Evolutionary conservation across 2,113 vertebrate genomes (phyloP), one percentile per base, ranked within the genome.

Genomic region (Maccullochella peelii): DNA sequence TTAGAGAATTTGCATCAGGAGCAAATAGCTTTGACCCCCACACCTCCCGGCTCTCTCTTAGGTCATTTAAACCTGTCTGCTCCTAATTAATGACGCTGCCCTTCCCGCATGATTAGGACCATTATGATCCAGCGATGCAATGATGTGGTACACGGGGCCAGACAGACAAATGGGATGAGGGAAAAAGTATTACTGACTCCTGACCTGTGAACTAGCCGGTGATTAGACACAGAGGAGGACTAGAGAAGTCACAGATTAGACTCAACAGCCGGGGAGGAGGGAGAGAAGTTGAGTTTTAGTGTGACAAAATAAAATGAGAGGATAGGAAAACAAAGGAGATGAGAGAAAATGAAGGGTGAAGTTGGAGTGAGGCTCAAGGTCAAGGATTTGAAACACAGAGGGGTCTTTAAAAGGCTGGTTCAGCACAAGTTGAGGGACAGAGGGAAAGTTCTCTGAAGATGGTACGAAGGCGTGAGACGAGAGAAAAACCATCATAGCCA

Each of bases 311-410:
- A 36, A 62, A 49, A 59, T 10, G 20, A 58, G 27, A 20, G 11
- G 27, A 12, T 1, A 58, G 1, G 10, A 47, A 21, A 79, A 54
- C 2, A 54, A 14, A 59, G 4, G 23, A 47, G 50, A 62, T 5
- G 42, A 21, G 40, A 57, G 15, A 25, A 38, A 59, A 77, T 38
- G 70, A 70, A 74, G 71, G 61, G 69, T 54, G 58, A 67, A 33
- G 73, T 16, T 68, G 2, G 55, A 79, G 82, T 88, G 77, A 88
- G 59, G 30, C 30, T 90, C 88, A 93, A 92, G 91, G 91, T 93
- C 89, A 87, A 82, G 33, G 47, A 47, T 61, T 23, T 16, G 18
- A 40, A 42, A 61, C 21, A 20, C 8, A 59, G 10, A n/a, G 11
- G 14, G 20, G 44, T 44, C 11, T 54, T 40, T 6, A 30, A 78